phyloP scores from a whole-genome alignment of 2,888 invertebrate species.

The Pristionchus fissidentatus region DNA sequence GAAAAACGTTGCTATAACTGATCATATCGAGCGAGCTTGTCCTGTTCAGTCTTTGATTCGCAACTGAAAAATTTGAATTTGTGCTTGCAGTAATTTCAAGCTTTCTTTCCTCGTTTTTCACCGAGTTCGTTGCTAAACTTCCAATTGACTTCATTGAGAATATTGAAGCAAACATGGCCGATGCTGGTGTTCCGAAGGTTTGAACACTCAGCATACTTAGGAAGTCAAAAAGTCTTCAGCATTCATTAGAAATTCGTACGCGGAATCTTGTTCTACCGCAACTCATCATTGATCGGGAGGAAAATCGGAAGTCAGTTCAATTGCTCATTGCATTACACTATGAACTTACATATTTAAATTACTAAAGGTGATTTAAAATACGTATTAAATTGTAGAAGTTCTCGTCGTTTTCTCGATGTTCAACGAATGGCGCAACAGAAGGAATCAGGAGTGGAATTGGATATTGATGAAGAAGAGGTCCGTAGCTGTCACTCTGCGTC shows the following conservation, averaged over 20 bases:
- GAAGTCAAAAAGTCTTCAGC: constrained; percentile 34
- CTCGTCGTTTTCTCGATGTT: constrained; percentile 19
- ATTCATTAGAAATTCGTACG: not conserved
- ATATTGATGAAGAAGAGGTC: constrained; percentile 26
- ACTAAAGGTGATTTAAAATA: not conserved
- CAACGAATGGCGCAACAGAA: constrained; percentile 12
- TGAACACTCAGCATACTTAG: not conserved
- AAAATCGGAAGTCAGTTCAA: constrained; percentile 16
- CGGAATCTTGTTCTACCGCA: constrained; percentile 25
- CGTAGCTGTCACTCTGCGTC: not conserved
- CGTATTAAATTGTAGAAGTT: not conserved
- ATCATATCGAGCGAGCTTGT: no score
- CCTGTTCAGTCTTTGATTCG: not conserved
- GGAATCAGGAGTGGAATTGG: constrained; percentile 12
- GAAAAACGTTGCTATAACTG: not conserved
- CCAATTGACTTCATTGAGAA: not conserved
- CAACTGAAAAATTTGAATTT: not conserved
- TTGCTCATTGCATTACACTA: not conserved
- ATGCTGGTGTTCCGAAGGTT: not conserved
- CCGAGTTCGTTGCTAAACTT: not conserved
- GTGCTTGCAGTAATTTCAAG: not conserved
- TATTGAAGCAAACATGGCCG: constrained; percentile 30
- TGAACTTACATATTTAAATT: not conserved
- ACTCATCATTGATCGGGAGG: constrained; percentile 1
- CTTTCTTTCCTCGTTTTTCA: constrained; percentile 18